Conservation (phyloP, 2,113 vertebrate species). For the Pelusios castaneus region DNA sequence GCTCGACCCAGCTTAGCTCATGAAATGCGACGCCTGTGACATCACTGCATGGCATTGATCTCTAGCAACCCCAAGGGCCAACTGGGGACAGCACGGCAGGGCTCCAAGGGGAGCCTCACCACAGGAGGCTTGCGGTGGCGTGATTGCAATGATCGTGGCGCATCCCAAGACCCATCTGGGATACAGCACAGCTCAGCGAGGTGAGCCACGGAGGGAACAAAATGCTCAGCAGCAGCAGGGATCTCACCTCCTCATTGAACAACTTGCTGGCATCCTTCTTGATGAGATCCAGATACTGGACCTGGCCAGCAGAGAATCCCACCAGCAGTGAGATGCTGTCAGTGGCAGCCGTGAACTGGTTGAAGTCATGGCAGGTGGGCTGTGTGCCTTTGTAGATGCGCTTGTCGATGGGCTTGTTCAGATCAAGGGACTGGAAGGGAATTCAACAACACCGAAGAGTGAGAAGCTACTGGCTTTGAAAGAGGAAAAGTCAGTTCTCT, state of each 20-base stretch:
- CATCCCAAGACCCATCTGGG: no score
- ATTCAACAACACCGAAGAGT: constrained; percentile 24
- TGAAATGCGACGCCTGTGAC: no score
- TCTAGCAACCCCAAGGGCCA: background rate
- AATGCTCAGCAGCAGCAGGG: no score
- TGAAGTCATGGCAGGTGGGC: constrained; percentile 94
- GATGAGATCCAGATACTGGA: constrained; percentile 92
- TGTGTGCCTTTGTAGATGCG: constrained; percentile 93
- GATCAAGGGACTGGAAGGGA: constrained; percentile 84
- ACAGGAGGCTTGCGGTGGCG: no score
- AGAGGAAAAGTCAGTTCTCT: background rate
- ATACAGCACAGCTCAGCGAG: background rate
- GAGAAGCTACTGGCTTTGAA: background rate
- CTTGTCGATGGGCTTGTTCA: constrained; percentile 93
- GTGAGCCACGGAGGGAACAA: background rate
- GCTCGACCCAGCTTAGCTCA: background rate
- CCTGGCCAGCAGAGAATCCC: constrained; percentile 91
- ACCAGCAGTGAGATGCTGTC: constrained; percentile 90
- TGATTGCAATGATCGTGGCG: no score
- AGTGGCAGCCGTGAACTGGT: constrained; percentile 88
- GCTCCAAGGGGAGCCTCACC: no score
- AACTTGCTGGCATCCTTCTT: constrained; percentile 92
- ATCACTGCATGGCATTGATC: background rate
- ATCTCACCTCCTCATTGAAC: constrained; percentile 91
- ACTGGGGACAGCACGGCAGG: background rate